Base-by-base conservation (phyloP, 2,113 vertebrate genomes). In the Pyrgilauda ruficollis region DNA sequence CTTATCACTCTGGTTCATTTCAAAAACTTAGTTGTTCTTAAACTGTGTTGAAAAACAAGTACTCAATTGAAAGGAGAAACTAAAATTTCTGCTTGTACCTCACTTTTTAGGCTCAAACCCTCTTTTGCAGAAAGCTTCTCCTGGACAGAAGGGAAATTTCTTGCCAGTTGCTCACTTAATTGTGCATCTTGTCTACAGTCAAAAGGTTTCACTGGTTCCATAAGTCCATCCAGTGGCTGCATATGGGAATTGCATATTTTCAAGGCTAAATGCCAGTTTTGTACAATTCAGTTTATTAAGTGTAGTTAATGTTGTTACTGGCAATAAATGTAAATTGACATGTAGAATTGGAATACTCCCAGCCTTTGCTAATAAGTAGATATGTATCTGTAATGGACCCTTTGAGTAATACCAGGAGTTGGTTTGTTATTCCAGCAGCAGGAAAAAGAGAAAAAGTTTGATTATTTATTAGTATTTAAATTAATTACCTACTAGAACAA, bases 201-300 rank as follows among this genome's bases (percentile, higher is more conserved):
- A 89, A 67, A 70, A 69, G 82, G 55, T 80, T 88, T 84, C 50
- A 27, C 69, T 90, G 31, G 76, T 88, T 96, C 69, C 3, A 0
- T 77, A 95, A 87, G 91, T 94, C 96, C 96, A 96, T 94, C 95
- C 93, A 95, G 96, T 96, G 97, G 93, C 82, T 95, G 50, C 81
- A 35, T 61, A 23, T 31, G 59, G 73, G 91, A 95, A 93, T 44
- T 95, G 84, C 91, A 89, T 94, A 64, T 70, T 67, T 89, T 56
- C 46, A 47, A 47, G 83, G 76, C 70, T 67, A 53, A 64, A 67
- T 77, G 69, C n/a, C 26, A 31, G 6, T 86, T 85, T 63, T 5
- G 5, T 83, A 12, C 30, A 8, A 4, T 72, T 87, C 39, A 31
- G 9, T 53, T 43, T 84, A 55, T 59, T 74, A 53, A 68, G 5